Base-by-base conservation (phyloP, 2,797 vertebrate species). In the Chaunax sp. region DNA sequence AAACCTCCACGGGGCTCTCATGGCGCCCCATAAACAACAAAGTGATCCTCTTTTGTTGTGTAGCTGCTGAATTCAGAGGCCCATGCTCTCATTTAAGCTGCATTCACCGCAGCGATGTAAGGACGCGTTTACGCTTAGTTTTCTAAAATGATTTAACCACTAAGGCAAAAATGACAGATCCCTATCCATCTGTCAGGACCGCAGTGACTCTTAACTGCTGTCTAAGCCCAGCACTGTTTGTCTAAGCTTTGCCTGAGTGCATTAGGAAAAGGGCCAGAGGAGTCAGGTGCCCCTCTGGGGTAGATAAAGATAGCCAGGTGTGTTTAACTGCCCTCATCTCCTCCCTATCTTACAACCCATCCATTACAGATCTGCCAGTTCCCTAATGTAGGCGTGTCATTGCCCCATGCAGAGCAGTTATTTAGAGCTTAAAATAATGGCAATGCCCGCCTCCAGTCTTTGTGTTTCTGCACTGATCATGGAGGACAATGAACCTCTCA, bases 361-460 rank as follows among this genome's bases (percentile, higher is more conserved):
- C 83, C 83, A 82, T 90, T 79, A 90, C 62, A 49, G 72, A 83
- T 69, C 85, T 81, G 85, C 79, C 83, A 69, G 75, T 22, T 86
- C 84, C 68, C 86, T 88, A 83, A 90, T 86, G 85, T 89, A 75
- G 86, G 84, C 76, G 78, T 85, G 84, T 82, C 81, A 1, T 45
- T 4, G 45, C 76, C 83, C 77, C 75, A 81, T 82, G 84, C 72
- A 19, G 78, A 78, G 86, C 59, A 13, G 60, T 90, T 91, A 91
- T 92, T 93, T 90, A 89, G 86, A 84, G 82, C 87, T 90, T 90
- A 88, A 89, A 87, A 83, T 93, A 90, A 92, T 92, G 83, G 85
- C 38, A 51, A 47, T 67, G 72, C 80, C 91, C 78, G 84, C 91
- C 90, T 86, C 81, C 77, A 80, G 86, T 71, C 75, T 91, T 92